A percentile compares a stretch with the other conserved stretches of the same genome.
Evolutionary conservation across 1,140 invertebrate genomes (phyloP).

Genomic region (Cyrtorhinus lividipennis): DNA sequence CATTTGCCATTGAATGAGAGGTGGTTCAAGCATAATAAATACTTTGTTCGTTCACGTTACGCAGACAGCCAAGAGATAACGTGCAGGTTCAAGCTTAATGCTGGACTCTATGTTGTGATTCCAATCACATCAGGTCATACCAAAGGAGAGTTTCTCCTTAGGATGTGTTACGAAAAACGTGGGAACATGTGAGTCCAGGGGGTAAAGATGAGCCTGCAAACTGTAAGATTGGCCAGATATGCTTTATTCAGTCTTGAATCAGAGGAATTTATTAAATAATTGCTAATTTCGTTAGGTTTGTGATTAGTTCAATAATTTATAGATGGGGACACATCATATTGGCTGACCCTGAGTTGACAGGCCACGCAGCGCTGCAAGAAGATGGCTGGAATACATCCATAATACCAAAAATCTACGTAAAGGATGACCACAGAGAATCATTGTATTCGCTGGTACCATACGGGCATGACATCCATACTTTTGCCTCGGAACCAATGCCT

Average conservation of each 20-base stretch:
- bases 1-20: background rate
- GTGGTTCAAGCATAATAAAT: background rate
- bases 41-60: background rate
- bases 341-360: background rate
- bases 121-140: background rate
- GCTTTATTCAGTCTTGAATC: background rate
- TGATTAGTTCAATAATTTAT: background rate
- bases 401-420: background rate
- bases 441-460: background rate
- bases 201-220: background rate
- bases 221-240: background rate
- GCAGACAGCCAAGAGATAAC: background rate
- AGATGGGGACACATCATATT: background rate
- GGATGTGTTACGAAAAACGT: background rate
- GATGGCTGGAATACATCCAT: background rate
- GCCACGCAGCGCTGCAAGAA: background rate
- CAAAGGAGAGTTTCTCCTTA: background rate
- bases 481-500: background rate
- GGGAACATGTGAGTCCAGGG: background rate
- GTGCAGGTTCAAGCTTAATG: background rate
- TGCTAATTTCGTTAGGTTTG: background rate
- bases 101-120: background rate
- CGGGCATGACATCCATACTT: background rate
- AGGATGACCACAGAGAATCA: background rate
- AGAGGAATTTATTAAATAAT: background rate